A percentile compares a stretch with the other conserved stretches of the same genome.
Evolutionary conservation across 2,113 vertebrate species (phyloP).

Genomic region (Peromyscus leucopus): DNA sequence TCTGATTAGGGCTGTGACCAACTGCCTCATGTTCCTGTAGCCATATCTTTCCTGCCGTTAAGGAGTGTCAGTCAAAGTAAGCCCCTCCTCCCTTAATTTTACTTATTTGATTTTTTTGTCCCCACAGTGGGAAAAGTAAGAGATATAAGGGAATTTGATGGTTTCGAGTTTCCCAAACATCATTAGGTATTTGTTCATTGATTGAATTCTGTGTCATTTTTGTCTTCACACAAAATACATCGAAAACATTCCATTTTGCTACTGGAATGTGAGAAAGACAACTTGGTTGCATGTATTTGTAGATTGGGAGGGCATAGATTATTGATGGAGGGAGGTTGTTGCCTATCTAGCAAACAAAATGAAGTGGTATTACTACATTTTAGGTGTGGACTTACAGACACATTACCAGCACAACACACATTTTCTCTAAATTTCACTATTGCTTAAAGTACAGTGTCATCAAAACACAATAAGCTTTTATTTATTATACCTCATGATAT

Average conservation of each 20-base stretch:
- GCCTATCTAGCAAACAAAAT: neutral
- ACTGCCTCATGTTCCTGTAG: neutral
- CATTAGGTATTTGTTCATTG: neutral
- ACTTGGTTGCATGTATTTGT: neutral
- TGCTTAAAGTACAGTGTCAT: neutral
- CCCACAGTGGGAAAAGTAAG: neutral
- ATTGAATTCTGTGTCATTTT: neutral
- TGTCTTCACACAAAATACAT: neutral
- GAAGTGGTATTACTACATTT: neutral
- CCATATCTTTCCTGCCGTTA: neutral
- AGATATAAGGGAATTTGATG: neutral
- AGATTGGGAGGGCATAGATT: neutral
- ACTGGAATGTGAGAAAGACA: neutral
- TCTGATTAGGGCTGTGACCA: neutral
- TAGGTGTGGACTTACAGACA: neutral
- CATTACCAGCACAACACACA: neutral
- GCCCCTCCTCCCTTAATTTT: neutral
- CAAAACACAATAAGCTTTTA: neutral
- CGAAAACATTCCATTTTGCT: neutral
- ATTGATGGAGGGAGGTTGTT: neutral
- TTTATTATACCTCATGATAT: neutral
- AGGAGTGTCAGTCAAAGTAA: neutral
- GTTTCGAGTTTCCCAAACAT: neutral
- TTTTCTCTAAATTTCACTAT: slow-evolving; percentile 11
- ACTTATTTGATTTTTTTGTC: neutral